A percentile compares a stretch with the other conserved stretches of the same genome.
phyloP scores from a whole-genome alignment of 2,888 invertebrate species.

The Rhorus exstirpatorius region DNA sequence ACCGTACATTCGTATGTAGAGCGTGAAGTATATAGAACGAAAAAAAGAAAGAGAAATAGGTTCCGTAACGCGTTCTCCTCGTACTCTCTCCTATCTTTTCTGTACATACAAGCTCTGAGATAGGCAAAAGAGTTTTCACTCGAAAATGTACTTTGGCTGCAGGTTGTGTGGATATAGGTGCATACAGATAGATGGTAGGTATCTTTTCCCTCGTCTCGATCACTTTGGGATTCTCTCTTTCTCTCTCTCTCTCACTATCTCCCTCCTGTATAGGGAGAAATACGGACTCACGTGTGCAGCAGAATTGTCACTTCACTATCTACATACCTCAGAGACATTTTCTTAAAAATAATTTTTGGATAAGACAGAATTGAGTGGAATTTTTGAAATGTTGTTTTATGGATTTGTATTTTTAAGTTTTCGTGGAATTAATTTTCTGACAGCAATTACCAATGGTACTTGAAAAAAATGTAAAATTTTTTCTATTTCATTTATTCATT shows the following conservation, averaged over 20 bases:
- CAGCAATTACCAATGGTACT: too few relatives aligned
- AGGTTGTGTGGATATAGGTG: conserved; percentile 37
- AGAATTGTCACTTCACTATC: conserved; percentile 7
- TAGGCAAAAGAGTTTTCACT: conserved; percentile 70
- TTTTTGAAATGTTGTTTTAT: neutral
- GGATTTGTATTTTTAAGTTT: neutral
- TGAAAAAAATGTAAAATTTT: too few relatives aligned
- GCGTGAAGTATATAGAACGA: conserved; percentile 66
- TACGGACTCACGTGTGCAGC: conserved; percentile 20
- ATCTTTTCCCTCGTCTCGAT: conserved; percentile 31
- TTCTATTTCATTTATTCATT: too few relatives aligned
- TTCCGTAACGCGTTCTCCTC: conserved; percentile 43
- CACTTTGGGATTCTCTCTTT: conserved; percentile 4
- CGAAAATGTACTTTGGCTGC: conserved; percentile 61
- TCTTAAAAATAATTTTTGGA: neutral
- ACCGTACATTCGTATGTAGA: conserved; percentile 71
- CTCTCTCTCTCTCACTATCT: neutral
- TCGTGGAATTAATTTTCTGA: too few relatives aligned
- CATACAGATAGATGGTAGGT: conserved; percentile 19
- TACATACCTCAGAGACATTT: neutral
- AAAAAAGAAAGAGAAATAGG: conserved; percentile 57
- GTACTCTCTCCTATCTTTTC: conserved; percentile 60
- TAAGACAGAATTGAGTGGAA: too few relatives aligned
- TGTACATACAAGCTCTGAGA: conserved; percentile 56
- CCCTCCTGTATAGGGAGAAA: conserved; percentile 16